Conservation (phyloP, 1,140 invertebrate genomes). For the Ladona fulva region DNA sequence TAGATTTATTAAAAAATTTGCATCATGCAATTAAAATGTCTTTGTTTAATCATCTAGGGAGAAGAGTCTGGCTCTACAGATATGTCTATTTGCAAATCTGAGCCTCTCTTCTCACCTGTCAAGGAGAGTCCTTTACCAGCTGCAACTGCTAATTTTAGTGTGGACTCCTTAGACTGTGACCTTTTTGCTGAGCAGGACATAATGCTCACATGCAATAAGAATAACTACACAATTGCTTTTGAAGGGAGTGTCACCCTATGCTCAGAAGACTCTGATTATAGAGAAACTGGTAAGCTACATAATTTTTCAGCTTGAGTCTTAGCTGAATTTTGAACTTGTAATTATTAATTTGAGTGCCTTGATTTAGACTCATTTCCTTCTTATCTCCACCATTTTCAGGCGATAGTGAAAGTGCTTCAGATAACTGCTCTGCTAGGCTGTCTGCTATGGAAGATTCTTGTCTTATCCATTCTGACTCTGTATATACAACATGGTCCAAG, state of each 20-base stretch:
- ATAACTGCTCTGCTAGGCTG: constrained; percentile 17
- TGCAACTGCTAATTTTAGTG: constrained; percentile 64
- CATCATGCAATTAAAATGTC: too few relatives aligned
- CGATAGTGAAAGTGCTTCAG: not conserved
- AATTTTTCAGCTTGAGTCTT: not conserved
- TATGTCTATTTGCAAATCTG: constrained; percentile 82
- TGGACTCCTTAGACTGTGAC: constrained; percentile 83
- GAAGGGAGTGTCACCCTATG: constrained; percentile 79
- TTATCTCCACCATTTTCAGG: not conserved
- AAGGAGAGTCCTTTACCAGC: constrained; percentile 63
- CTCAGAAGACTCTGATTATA: constrained; percentile 72
- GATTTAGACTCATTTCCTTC: not conserved
- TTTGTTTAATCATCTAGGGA: too few relatives aligned
- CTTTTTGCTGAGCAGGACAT: constrained; percentile 63
- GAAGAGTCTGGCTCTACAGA: constrained; percentile 64
- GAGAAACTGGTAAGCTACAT: constrained; percentile 45
- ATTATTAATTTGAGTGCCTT: not conserved
- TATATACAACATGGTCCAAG: constrained; percentile 76
- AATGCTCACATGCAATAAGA: constrained; percentile 77
- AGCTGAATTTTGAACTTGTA: not conserved
- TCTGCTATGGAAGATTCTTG: constrained; percentile 47
- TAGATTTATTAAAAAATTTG: too few relatives aligned
- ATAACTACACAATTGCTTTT: constrained; percentile 90
- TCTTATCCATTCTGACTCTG: constrained; percentile 73
- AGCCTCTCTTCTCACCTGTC: constrained; percentile 81